Percentiles rank a stretch among this genome's conserved stretches.
Evolutionary conservation across 2,888 invertebrate genomes (phyloP).

Genomic region (Hirtodrosophila duncani): DNA sequence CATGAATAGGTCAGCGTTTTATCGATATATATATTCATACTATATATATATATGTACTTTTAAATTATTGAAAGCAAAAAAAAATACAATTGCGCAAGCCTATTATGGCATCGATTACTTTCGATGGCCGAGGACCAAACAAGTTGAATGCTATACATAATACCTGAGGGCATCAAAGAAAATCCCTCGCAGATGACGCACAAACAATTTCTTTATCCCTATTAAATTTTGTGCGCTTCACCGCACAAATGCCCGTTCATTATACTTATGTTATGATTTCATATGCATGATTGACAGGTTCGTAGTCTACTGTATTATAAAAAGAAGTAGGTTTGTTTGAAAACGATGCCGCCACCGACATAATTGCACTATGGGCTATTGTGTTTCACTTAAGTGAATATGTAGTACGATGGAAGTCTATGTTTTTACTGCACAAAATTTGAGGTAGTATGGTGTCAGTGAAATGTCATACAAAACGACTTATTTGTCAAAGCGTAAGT

Average conservation of each 20-base stretch:
- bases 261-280: conserved; percentile 50
- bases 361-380: too few relatives aligned
- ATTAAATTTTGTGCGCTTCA: conserved; percentile 56
- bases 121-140: conserved; percentile 31
- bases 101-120: conserved; percentile 36
- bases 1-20: too few relatives aligned
- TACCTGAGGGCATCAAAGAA: conserved; percentile 30
- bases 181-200: conserved; percentile 31
- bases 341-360: conserved; percentile 26
- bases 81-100: conserved; percentile 10
- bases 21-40: too few relatives aligned
- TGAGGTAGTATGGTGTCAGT: conserved; percentile 16
- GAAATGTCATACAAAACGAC: conserved; percentile 16
- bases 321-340: conserved; percentile 7
- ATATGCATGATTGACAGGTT: conserved; percentile 60
- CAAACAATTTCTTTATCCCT: conserved; percentile 49
- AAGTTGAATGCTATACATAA: neutral
- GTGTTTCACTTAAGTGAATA: too few relatives aligned
- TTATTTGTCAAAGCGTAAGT: too few relatives aligned
- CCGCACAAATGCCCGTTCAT: conserved; percentile 44
- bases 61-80: too few relatives aligned
- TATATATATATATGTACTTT: too few relatives aligned
- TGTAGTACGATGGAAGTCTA: neutral
- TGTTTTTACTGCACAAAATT: too few relatives aligned
- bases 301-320: conserved; percentile 16